phyloP scores from a whole-genome alignment of 2,113 vertebrate species.

The Acrocephalus kingi region DNA sequence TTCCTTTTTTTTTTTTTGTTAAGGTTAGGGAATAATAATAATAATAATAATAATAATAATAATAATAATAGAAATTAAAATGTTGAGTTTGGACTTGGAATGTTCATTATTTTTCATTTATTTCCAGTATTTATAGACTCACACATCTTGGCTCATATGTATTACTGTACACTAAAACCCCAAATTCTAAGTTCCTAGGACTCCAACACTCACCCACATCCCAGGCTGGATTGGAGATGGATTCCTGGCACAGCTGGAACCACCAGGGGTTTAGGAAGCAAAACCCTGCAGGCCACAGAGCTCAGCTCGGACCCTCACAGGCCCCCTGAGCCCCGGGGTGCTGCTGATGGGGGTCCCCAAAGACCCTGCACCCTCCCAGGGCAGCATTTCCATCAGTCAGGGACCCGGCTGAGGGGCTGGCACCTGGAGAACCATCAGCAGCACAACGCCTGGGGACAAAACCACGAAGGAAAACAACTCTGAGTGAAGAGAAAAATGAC shows the following conservation, averaged over 20 bases:
- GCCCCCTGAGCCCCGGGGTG: fast-evolving
- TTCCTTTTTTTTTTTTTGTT: too few species aligned
- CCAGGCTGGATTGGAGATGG: neutral
- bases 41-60: too few species aligned
- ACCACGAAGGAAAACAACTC: neutral
- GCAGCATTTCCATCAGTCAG: neutral
- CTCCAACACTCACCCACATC: neutral
- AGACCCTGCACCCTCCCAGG: neutral
- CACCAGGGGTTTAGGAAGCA: neutral
- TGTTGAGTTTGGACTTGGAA: too few species aligned
- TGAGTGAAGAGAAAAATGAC: neutral
- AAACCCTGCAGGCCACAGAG: neutral
- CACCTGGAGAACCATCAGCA: neutral
- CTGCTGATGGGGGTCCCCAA: neutral
- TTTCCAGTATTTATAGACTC: too few species aligned
- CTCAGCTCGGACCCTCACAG: neutral
- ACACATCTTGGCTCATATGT: too few species aligned
- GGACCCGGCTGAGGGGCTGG: neutral
- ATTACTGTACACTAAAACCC: too few species aligned
- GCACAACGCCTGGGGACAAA: neutral
- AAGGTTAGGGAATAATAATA: too few species aligned
- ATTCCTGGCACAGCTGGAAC: fast-evolving
- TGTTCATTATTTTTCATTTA: too few species aligned
- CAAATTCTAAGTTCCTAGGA: too few species aligned
- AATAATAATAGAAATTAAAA: too few species aligned